phyloP scores from a whole-genome alignment of 2,113 vertebrate genomes.

The Myotis lucifugus region DNA sequence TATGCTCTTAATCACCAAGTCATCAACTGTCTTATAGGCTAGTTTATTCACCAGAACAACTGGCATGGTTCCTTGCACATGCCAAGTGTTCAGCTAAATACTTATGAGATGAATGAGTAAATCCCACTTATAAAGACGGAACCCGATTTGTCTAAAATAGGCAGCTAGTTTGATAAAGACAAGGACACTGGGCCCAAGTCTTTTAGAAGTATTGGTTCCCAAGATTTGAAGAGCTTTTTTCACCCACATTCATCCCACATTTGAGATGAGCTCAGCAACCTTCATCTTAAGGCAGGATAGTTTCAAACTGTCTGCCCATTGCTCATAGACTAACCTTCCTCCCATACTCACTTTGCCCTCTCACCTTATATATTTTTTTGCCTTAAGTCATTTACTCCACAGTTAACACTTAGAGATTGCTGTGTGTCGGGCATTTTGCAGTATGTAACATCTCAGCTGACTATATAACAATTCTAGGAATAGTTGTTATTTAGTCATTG shows the following conservation, averaged over 20 bases:
- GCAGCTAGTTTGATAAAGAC: neutral
- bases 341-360: neutral
- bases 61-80: neutral
- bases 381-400: neutral
- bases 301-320: neutral
- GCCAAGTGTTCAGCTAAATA: neutral
- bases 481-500: neutral
- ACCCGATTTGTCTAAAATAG: constrained; percentile 9
- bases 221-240: neutral
- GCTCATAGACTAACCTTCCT: neutral
- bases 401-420: neutral
- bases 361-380: neutral
- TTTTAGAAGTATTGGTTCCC: neutral
- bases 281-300: neutral
- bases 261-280: neutral
- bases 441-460: neutral
- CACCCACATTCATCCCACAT: neutral
- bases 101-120: neutral
- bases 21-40: neutral
- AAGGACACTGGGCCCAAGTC: no score
- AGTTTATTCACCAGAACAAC: neutral
- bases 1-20: neutral
- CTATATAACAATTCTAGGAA: neutral
- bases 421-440: neutral
- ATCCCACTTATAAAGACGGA: neutral